Conservation (phyloP, 30 jellyfish, hydroid and myxozoan genomes). For the Turritopsis rubra region DNA sequence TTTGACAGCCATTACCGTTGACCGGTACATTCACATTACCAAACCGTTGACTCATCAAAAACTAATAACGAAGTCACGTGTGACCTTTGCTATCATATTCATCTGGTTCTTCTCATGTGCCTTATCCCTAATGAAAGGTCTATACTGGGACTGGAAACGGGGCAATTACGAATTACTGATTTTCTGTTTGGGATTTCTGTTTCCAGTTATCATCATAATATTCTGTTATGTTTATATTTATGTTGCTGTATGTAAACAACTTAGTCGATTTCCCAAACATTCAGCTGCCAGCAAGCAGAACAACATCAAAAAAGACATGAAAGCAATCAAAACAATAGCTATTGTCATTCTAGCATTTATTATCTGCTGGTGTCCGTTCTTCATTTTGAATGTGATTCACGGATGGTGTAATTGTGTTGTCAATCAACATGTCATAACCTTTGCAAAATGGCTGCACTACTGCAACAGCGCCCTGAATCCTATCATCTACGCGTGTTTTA, state of each 20-base stretch:
- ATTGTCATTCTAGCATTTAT: slow-evolving; percentile 37
- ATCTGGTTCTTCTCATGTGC: slow-evolving; percentile 44
- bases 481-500: slow-evolving; percentile 49
- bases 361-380: slow-evolving; percentile 72
- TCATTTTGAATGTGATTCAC: slow-evolving; percentile 35
- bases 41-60: slow-evolving; percentile 34
- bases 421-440: slow-evolving; percentile 26
- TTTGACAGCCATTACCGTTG: slow-evolving; percentile 54
- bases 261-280: slow-evolving; percentile 7
- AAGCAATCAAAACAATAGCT: slow-evolving; percentile 49
- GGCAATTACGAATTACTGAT: slow-evolving; percentile 44
- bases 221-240: slow-evolving; percentile 39
- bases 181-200: slow-evolving; percentile 44
- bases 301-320: slow-evolving; percentile 32
- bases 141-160: slow-evolving; percentile 37
- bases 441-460: slow-evolving; percentile 57
- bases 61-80: slow-evolving; percentile 43
- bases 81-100: slow-evolving; percentile 13
- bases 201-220: slow-evolving; percentile 38
- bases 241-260: slow-evolving; percentile 40
- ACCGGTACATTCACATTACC: slow-evolving; percentile 44
- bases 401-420: slow-evolving; percentile 35
- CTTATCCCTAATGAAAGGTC: slow-evolving; percentile 31
- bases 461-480: slow-evolving; percentile 58
- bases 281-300: not conserved